Percentiles rank a stretch among this genome's conserved stretches.
These are phyloP conservation scores for Dendropsophus ebraccatus DNA, from an alignment of 2,113 vertebrate species.

Conservation along the genomic window DNA sequence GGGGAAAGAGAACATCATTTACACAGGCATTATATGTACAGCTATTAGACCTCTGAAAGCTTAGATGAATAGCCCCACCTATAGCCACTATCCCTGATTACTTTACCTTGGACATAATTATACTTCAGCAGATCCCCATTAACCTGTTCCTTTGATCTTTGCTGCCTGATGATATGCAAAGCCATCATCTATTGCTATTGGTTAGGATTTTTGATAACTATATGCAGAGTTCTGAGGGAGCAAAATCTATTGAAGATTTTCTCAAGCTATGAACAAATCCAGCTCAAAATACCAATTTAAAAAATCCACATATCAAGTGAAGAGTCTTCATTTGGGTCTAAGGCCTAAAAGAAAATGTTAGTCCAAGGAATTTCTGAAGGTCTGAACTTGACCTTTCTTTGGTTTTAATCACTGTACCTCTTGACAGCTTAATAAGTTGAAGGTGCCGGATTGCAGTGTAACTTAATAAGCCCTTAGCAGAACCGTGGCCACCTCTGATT, in stretches of 20 bases:
- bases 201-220: conserved; percentile 81
- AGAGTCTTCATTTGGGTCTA: conserved; percentile 87
- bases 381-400: conserved; percentile 94
- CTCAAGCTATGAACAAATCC: conserved; percentile 73
- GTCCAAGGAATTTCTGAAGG: conserved; percentile 87
- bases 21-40: conserved; percentile 76
- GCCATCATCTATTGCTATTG: conserved; percentile 74
- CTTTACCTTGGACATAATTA: conserved; percentile 81
- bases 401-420: conserved; percentile 99
- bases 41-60: conserved; percentile 83
- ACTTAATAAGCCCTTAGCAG: conserved; percentile 95
- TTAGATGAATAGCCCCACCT: conserved; percentile 79
- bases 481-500: conserved; percentile 95
- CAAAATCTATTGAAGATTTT: conserved; percentile 76
- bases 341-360: conserved; percentile 90
- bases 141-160: conserved; percentile 88
- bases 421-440: conserved; percentile 98
- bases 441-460: conserved; percentile 95
- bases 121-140: conserved; percentile 78
- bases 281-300: conserved; percentile 82
- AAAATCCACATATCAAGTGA: conserved; percentile 80
- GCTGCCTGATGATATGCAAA: conserved; percentile 83
- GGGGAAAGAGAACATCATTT: conserved; percentile 64
- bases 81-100: conserved; percentile 73
- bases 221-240: conserved; percentile 77